Evolutionary conservation across 2,888 invertebrate species (phyloP), one percentile per base, ranked within the genome.

Genomic region (Ischnura elegans): DNA sequence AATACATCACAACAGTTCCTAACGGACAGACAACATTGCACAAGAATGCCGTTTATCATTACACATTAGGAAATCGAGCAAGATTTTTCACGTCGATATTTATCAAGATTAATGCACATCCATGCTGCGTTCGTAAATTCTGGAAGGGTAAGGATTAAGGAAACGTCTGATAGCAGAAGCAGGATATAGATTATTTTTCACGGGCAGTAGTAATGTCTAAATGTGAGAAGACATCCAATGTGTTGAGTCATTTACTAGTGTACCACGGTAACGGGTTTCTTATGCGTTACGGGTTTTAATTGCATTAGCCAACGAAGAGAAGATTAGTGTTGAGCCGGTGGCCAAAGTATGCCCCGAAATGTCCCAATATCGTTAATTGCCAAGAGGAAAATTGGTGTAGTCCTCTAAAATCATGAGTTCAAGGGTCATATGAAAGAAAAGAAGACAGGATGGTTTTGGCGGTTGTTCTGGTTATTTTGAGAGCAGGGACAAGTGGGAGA

Each of bases 181-280:
- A 76, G 76, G 76, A 36, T 76, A 76, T 16, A 76, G 76, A 76
- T 76, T 16, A 36, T 76, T 76, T n/a, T 76, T 76, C 76, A 76
- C 76, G 76, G 76, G 76, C 76, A 76, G 36, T 76, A 42, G 25
- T 36, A 16, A 90, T 90, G 90, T 90, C 55, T 61, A n/a, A 25
- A 61, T 90, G 90, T 61, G 43, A 90, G 61, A 61, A 90, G 47
- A 66, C 43, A 66, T 36, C 61, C 61, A 43, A 43, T 61, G 90
- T 90, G 61, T 90, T 42, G 42, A 90, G 55, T 61, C 43, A 61
- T 66, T 66, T 61, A 90, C 61, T n/a, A 61, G 90, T 90, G 90
- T 90, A 90, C 90, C 90, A 90, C 61, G 61, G 90, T 90, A 66
- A 90, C 55, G 76, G 90, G 55, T 90, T 90, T 43, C 19, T 25